A percentile compares a stretch with the other conserved stretches of the same genome.
phyloP scores from a whole-genome alignment of 2,113 vertebrate species.

The Sarotherodon lohbergeri region DNA sequence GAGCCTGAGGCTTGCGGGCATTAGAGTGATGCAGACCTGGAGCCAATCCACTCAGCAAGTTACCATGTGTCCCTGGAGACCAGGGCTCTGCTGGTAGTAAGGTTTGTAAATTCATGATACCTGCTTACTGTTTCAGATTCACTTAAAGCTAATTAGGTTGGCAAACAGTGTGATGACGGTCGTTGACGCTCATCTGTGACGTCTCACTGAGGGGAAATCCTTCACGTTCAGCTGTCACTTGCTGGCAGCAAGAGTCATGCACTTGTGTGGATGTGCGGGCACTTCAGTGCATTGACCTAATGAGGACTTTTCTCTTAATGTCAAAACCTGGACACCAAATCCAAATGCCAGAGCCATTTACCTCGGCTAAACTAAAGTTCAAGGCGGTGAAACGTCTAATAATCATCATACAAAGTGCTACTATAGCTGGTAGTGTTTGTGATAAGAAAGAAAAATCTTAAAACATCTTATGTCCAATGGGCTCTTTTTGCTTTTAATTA shows the following conservation, averaged over 20 bases:
- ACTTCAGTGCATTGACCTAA: slow-evolving; percentile 32
- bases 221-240: slow-evolving; percentile 40
- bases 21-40: slow-evolving; percentile 32
- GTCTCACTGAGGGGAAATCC: slow-evolving; percentile 47
- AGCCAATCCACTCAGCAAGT: slow-evolving; percentile 32
- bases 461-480: background rate
- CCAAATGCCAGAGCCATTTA: background rate
- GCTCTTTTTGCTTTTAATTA: slow-evolving; percentile 48
- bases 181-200: slow-evolving; percentile 13
- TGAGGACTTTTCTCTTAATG: background rate
- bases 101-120: background rate
- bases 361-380: background rate
- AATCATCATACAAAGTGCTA: background rate
- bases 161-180: slow-evolving; percentile 9
- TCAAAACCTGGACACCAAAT: background rate
- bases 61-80: slow-evolving; percentile 33
- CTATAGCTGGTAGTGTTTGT: background rate
- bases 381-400: background rate
- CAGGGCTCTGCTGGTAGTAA: slow-evolving; percentile 44
- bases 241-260: slow-evolving; percentile 17
- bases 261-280: background rate
- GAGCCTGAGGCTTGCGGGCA: slow-evolving; percentile 22
- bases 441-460: background rate
- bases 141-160: slow-evolving; percentile 24
- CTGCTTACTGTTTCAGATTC: background rate